Base-by-base conservation (phyloP, 2,113 vertebrate species). In the Coreoperca whiteheadi region DNA sequence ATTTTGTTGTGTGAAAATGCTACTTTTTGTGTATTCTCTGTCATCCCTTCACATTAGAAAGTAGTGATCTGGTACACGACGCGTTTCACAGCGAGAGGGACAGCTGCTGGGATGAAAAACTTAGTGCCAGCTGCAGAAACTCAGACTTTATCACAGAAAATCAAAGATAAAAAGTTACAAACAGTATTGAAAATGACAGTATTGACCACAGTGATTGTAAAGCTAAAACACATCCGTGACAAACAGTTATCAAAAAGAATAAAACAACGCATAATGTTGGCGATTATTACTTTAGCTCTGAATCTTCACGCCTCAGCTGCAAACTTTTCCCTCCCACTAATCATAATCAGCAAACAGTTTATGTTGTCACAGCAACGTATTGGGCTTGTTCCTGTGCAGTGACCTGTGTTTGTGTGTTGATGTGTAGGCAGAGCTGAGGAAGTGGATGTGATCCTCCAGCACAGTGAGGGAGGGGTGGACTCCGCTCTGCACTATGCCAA, bases 401-500 rank as follows among this genome's bases (percentile, higher is more conserved):
- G 56, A 70, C 46, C 23, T 21, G 16, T 81, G 69, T 82, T 51
- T 82, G 68, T 87, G 68, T 92, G 80, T 77, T 7, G 53, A 53
- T 25, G 28, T 39, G 72, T 30, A 96, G 94, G 80, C 74, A 83
- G 93, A 0, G 93, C 89, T 0, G 97, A 98, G 85, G 97, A 97
- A 20, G 98, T 98, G 89, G 97, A 99, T 0, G 91, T 97, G 74
- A 93, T 97, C 63, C 95, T 99, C 21, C 98, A 99, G 95, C 96
- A 91, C 82, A 97, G 97, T 0, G 98, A 99, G 76, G 98, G 98
- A 0, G 98, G 98, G 0, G 96, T 99, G 25, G 97, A 98, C 0
- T 97, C 95, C 0, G 98, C 98, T 0, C 94, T 99, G 34, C 93
- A 95, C 54, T 99, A 99, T 0, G 93, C 98, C 83, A 99, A 99